Percentiles rank a stretch among this genome's conserved stretches.
Conservation (phyloP, 2,888 invertebrate genomes). For the Caenorhabditis zanzibari region DNA sequence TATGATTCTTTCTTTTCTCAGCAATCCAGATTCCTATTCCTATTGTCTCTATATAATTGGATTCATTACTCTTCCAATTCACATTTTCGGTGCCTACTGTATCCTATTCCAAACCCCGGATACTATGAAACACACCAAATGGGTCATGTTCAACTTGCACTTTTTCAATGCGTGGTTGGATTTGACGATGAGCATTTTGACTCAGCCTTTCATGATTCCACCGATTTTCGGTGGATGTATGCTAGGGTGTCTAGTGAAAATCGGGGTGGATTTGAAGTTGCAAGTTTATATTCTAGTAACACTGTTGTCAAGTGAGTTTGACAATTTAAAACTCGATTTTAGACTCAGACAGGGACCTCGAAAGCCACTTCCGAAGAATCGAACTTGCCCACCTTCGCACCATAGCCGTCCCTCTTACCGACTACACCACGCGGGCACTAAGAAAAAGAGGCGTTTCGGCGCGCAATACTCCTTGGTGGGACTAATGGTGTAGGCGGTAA, state of each 20-base stretch:
- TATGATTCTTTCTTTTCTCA: not conserved
- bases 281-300: not conserved
- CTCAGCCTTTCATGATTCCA: not conserved
- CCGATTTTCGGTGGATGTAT: not conserved
- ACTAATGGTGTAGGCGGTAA: no score
- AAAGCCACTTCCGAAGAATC: no score
- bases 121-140: conserved; percentile 27
- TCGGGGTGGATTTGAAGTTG: no score
- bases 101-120: conserved; percentile 39
- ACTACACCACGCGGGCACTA: no score
- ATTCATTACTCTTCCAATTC: conserved; percentile 2
- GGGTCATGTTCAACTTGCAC: conserved; percentile 31
- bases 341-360: no score
- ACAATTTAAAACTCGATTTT: no score
- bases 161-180: conserved; percentile 31
- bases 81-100: conserved; percentile 44
- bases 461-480: no score
- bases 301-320: not conserved
- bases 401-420: no score
- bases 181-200: not conserved
- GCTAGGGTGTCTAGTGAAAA: not conserved
- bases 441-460: no score
- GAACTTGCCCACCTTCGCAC: no score
- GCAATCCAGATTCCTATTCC: not conserved
- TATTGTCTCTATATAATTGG: not conserved